A percentile compares a stretch with the other conserved stretches of the same genome.
phyloP scores from a whole-genome alignment of 2,888 invertebrate species.

The Brenthis hecate region DNA sequence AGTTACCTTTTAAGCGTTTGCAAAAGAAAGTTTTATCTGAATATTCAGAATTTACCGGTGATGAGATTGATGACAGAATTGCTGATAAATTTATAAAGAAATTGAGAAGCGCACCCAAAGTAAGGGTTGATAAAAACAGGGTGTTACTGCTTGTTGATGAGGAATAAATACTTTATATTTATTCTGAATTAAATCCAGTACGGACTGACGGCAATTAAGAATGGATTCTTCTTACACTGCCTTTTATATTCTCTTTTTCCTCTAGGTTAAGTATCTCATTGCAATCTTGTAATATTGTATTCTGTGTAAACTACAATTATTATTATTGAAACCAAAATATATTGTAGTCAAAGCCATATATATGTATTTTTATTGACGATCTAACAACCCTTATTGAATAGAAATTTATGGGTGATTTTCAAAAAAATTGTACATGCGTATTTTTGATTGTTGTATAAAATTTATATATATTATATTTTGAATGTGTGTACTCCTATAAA shows the following conservation, averaged over 20 bases:
- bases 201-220: conserved; percentile 32
- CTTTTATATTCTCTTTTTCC: conserved; percentile 26
- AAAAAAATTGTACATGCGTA: too few species aligned
- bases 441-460: too few species aligned
- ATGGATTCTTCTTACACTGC: conserved; percentile 34
- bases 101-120: conserved; percentile 84
- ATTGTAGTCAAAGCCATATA: conserved; percentile 23
- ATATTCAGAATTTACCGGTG: conserved; percentile 79
- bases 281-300: conserved; percentile 19
- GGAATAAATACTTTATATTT: conserved; percentile 36
- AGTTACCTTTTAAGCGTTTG: conserved; percentile 87
- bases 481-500: too few species aligned
- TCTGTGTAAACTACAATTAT: conserved; percentile 26
- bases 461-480: too few species aligned
- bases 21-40: conserved; percentile 88
- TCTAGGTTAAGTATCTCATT: conserved; percentile 24
- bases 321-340: conserved; percentile 23
- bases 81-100: conserved; percentile 88
- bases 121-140: conserved; percentile 84
- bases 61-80: conserved; percentile 83
- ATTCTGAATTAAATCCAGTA: conserved; percentile 16
- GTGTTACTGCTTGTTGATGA: conserved; percentile 61
- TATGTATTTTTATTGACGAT: conserved; percentile 15
- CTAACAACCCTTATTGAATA: background rate
- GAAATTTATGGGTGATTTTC: too few species aligned